A percentile compares a stretch with the other conserved stretches of the same genome.
These are phyloP conservation scores for Paradoxurus hermaphroditus DNA, from an alignment of 2,113 vertebrate species.

Conservation along the genomic window DNA sequence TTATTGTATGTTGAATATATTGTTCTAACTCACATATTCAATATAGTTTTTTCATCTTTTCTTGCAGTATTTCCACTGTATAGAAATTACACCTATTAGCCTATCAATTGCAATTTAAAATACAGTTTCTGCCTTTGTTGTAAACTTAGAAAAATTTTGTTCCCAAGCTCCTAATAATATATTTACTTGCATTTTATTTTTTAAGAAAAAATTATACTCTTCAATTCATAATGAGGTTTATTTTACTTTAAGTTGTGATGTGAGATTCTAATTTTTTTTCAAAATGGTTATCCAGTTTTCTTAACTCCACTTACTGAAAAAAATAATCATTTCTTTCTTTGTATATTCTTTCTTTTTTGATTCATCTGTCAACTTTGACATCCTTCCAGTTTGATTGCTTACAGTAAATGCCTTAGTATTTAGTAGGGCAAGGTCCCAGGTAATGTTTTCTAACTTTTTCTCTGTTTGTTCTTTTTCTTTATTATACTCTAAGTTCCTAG, in stretches of 20 bases:
- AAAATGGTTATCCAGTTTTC: background rate
- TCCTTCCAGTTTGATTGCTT: background rate
- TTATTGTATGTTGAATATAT: background rate
- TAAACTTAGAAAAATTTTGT: slow-evolving; percentile 18
- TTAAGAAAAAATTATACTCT: background rate
- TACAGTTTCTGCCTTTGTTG: background rate
- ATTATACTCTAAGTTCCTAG: background rate
- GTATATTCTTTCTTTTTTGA: background rate
- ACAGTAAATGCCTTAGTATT: background rate
- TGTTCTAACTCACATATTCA: background rate
- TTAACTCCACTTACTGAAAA: background rate
- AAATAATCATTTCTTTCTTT: background rate
- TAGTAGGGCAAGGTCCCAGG: background rate
- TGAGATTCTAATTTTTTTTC: background rate
- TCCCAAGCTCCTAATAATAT: background rate
- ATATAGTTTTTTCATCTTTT: background rate
- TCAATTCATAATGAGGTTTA: background rate
- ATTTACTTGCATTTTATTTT: background rate
- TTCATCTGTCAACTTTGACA: background rate
- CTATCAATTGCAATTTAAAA: background rate
- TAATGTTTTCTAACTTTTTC: background rate
- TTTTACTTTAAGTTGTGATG: background rate
- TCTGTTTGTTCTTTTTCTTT: background rate
- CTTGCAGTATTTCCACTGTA: background rate
- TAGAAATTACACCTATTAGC: background rate